Evolutionary conservation across 2,888 invertebrate species (phyloP), one percentile per base, ranked within the genome.

Genomic region (Nomada ferruginata): DNA sequence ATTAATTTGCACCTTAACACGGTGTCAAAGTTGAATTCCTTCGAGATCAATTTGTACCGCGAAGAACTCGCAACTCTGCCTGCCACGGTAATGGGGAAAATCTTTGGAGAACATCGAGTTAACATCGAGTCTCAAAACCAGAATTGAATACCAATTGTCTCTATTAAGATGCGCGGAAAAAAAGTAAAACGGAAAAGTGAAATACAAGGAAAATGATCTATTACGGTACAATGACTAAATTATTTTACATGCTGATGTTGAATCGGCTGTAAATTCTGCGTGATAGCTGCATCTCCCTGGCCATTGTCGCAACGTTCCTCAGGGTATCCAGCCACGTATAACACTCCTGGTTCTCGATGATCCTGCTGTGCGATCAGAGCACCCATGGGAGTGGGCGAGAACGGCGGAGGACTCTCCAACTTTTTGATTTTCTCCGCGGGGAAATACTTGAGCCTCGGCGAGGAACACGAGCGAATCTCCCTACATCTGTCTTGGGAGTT

Each of bases 371-470:
- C 79, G 44, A 87, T 87, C 55, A 81, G 18, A 36, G 80, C 74
- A 1, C 57, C 64, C 3, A 79, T 73, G 1, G 83, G 60, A 1
- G 79, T 69, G 1, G 83, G 64, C 0, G 74, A 7, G 20, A 76
- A 83, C 20, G 79, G 20, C 13, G 86, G 78, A 2, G 85, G 70
- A 47, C 64, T 77, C 13, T 87, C 77, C 0, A 87, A 55, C 65
- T 82, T 89, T 36, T 85, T 89, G 1, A 91, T 87, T 52, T 84
- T 87, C 74, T 92, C 92, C 0, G 89, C 87, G 2, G 92, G 92
- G 65, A 92, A 92, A 75, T 79, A 86, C 70, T 91, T 92, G 4
- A 92, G 71, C 68, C 92, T 87, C 10, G 92, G 85, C 2, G 90
- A 89, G 11, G 83, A 86, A 55, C 20, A 74, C 13, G 86, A 74